Evolutionary conservation across 2,888 invertebrate species (phyloP).

Genomic region (Lobophora halterata): DNA sequence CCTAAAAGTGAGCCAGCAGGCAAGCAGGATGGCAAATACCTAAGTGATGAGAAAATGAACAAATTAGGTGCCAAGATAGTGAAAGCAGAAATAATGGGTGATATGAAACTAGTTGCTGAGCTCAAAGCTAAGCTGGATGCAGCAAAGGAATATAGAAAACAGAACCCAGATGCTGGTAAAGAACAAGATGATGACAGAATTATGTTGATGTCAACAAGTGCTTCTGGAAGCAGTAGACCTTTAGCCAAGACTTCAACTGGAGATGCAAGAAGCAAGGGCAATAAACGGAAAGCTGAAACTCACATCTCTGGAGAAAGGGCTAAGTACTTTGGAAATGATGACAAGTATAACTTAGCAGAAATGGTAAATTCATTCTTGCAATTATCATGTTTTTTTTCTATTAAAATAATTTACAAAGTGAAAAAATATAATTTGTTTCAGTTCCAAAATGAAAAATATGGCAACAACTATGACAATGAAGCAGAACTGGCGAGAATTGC

Average conservation of each 20-base stretch:
- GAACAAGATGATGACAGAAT: conserved; percentile 75
- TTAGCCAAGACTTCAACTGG: conserved; percentile 66
- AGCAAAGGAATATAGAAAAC: conserved; percentile 81
- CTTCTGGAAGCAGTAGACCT: conserved; percentile 86
- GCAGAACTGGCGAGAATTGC: conserved; percentile 88
- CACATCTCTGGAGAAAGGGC: conserved; percentile 87
- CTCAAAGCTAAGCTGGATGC: conserved; percentile 87
- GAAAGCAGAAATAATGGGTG: conserved; percentile 96
- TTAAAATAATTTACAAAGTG: no score
- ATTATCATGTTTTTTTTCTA: background rate
- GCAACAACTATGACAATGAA: conserved; percentile 89
- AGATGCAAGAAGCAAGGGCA: conserved; percentile 64
- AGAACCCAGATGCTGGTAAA: conserved; percentile 56
- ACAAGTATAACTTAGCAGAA: conserved; percentile 90
- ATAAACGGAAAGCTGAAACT: conserved; percentile 84
- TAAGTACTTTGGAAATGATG: conserved; percentile 94
- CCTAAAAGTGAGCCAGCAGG: conserved; percentile 21
- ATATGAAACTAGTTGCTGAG: conserved; percentile 84
- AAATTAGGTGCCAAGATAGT: conserved; percentile 93
- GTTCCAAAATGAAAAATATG: conserved; percentile 91
- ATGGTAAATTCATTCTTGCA: conserved; percentile 82
- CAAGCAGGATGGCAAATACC: no score
- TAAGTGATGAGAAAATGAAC: conserved; percentile 93
- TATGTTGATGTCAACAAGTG: conserved; percentile 85
- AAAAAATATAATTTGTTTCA: conserved; percentile 59